Conservation (phyloP, 53 echinoderm and acorn worm genomes). For the Echinarachnius parma region DNA sequence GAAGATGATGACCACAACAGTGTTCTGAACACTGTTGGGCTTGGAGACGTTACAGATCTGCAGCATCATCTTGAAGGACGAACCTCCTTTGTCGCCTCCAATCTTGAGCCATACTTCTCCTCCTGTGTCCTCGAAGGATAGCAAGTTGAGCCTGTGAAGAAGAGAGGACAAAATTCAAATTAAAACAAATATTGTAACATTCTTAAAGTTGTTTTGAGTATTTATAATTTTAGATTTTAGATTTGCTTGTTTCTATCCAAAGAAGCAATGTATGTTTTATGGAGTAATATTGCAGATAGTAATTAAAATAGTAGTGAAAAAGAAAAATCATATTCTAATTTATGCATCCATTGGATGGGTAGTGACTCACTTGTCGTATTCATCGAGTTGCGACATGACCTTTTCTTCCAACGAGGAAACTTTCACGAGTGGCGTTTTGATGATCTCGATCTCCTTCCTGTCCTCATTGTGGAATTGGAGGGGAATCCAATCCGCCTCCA, state of each 20-base stretch:
- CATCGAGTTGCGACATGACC: background rate
- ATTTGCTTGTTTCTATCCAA: background rate
- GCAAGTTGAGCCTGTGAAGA: background rate
- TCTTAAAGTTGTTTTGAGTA: background rate
- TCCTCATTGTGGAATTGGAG: conserved; percentile 18
- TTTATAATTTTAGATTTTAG: background rate
- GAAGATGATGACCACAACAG: conserved; percentile 6
- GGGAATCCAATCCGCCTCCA: conserved; percentile 3
- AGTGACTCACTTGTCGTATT: conserved; percentile 17
- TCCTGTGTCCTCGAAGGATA: conserved; percentile 6
- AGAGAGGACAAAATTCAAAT: background rate
- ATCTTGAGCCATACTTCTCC: conserved; percentile 22
- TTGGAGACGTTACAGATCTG: conserved; percentile 9
- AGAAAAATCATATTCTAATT: too few relatives aligned
- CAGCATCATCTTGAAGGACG: conserved; percentile 11
- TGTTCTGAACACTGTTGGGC: conserved; percentile 29
- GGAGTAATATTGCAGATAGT: conserved; percentile 1
- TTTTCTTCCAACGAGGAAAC: conserved; percentile 8
- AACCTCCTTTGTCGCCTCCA: conserved; percentile 21
- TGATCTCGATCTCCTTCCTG: background rate
- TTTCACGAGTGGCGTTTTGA: background rate
- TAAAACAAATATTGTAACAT: background rate
- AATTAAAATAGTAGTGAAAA: too few relatives aligned
- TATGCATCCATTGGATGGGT: too few relatives aligned
- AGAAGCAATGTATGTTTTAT: conserved; percentile 5